Conservation (phyloP, 2,113 vertebrate species). For the Paedocypris sp. region DNA sequence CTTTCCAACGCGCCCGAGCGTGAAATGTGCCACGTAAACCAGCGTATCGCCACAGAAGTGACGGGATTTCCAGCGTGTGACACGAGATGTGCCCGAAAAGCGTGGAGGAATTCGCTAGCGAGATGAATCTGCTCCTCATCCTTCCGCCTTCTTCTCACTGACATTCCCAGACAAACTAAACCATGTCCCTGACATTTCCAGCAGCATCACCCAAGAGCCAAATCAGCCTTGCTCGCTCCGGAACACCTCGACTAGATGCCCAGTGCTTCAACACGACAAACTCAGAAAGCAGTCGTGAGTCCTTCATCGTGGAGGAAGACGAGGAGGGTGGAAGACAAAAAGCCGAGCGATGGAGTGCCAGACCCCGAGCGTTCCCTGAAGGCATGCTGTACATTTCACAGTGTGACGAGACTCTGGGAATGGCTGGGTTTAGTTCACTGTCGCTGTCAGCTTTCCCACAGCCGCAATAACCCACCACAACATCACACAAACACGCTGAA, state of each 20-base stretch:
- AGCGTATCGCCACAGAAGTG: background rate
- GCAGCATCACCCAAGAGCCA: constrained; percentile 9
- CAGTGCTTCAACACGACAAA: constrained; percentile 50
- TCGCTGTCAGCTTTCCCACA: constrained; percentile 21
- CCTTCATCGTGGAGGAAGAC: constrained; percentile 45
- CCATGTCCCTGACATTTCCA: constrained; percentile 29
- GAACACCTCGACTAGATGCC: constrained; percentile 41
- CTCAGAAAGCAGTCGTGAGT: constrained; percentile 53
- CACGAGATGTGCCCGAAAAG: background rate
- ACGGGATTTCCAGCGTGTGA: constrained; percentile 15
- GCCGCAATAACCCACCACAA: background rate
- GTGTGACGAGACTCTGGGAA: constrained; percentile 42
- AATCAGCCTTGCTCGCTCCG: constrained; percentile 15
- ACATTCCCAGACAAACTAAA: constrained; percentile 31
- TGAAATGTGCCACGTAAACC: constrained; percentile 21
- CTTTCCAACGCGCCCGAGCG: background rate
- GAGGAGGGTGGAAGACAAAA: background rate
- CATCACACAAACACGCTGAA: background rate
- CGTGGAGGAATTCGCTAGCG: constrained; percentile 20
- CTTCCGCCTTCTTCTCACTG: constrained; percentile 23
- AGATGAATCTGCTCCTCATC: constrained; percentile 24
- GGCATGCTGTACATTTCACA: constrained; percentile 33
- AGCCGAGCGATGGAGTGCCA: constrained; percentile 18
- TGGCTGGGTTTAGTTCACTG: constrained; percentile 52
- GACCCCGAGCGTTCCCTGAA: constrained; percentile 31